Conservation (phyloP, 2,113 vertebrate species). For the Microcebus ravelobensis region DNA sequence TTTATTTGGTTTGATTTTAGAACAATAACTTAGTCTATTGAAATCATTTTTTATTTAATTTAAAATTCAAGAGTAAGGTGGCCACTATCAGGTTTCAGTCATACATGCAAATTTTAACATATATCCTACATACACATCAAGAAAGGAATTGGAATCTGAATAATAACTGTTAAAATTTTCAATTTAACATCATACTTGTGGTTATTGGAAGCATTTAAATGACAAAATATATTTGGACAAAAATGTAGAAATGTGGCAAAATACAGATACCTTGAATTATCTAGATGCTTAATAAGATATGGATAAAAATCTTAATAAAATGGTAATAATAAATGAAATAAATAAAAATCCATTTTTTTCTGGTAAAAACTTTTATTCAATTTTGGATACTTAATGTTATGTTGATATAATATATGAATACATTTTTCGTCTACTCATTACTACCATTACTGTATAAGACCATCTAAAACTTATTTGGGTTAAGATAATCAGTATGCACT, state of each 20-base stretch:
- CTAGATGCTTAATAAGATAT: background rate
- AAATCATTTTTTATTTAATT: slow-evolving; percentile 14
- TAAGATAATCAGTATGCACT: slow-evolving; percentile 32
- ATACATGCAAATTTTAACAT: background rate
- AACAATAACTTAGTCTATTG: background rate
- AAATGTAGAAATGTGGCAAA: slow-evolving; percentile 17
- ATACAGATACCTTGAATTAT: slow-evolving; percentile 36
- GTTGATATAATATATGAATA: background rate
- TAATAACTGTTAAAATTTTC: slow-evolving; percentile 11
- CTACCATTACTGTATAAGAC: background rate
- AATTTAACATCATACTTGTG: background rate
- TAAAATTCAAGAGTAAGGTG: slow-evolving; percentile 63
- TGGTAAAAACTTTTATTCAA: background rate
- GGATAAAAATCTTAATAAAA: background rate
- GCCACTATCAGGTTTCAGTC: background rate
- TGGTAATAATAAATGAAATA: slow-evolving; percentile 10
- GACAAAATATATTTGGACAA: background rate
- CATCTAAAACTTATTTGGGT: slow-evolving; percentile 39
- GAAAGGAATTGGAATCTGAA: background rate
- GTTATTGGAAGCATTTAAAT: background rate
- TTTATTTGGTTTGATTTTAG: slow-evolving; percentile 20
- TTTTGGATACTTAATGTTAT: background rate
- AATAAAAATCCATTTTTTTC: slow-evolving; percentile 21
- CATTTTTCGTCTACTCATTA: background rate
- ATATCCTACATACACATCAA: background rate